These are phyloP conservation scores for Brachyhypopomus occidentalis DNA, from an alignment of 2,113 vertebrate genomes.

Conservation along the genomic window DNA sequence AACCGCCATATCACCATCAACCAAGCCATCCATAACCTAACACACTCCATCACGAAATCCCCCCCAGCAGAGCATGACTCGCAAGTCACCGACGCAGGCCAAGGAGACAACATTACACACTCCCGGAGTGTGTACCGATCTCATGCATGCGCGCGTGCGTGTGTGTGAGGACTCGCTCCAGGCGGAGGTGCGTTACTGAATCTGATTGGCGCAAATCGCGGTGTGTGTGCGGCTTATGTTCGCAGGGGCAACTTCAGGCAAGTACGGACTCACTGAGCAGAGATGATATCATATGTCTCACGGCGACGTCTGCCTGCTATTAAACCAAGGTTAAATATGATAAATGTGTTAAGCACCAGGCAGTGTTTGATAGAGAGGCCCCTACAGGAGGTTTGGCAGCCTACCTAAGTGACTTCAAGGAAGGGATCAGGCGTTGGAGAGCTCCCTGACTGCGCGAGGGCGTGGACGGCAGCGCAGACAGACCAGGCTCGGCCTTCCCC, in stretches of 20 bases:
- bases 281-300: slow-evolving; percentile 48
- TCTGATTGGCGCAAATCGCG: slow-evolving; percentile 35
- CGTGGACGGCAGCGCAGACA: no score
- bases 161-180: neutral
- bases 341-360: slow-evolving; percentile 34
- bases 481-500: neutral
- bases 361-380: slow-evolving; percentile 8
- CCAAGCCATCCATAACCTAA: slow-evolving; percentile 55
- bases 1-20: slow-evolving; percentile 57
- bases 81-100: slow-evolving; percentile 24
- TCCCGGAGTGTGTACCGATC: neutral
- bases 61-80: slow-evolving; percentile 17
- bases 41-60: slow-evolving; percentile 52
- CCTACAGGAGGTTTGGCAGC: slow-evolving; percentile 29
- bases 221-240: slow-evolving; percentile 28
- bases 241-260: slow-evolving; percentile 35
- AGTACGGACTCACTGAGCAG: slow-evolving; percentile 26
- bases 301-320: slow-evolving; percentile 39
- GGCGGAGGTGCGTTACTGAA: slow-evolving; percentile 20
- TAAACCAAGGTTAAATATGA: slow-evolving; percentile 46
- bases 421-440: slow-evolving; percentile 27
- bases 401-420: slow-evolving; percentile 22
- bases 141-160: neutral
- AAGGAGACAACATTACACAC: slow-evolving; percentile 44
- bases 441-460: neutral